Conservation (phyloP, 2,797 vertebrate genomes). For the Ctenopoma kingsleyae region DNA sequence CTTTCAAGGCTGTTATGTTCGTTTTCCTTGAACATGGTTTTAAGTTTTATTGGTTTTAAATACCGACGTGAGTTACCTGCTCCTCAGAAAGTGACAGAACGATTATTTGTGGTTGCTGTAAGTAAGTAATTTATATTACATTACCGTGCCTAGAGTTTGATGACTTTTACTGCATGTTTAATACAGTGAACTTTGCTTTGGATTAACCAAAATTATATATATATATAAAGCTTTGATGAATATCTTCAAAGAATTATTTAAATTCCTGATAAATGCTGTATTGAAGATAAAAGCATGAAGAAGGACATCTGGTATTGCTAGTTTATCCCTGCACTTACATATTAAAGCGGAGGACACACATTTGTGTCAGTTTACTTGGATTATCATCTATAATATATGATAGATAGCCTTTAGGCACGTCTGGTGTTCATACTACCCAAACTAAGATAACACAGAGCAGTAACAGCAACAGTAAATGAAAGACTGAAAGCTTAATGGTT, state of each 20-base stretch:
- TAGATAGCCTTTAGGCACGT: constrained; percentile 19
- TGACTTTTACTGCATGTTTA: background rate
- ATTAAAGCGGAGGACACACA: constrained; percentile 25
- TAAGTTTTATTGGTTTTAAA: background rate
- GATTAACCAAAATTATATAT: background rate
- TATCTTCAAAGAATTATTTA: constrained; percentile 17
- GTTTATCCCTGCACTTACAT: constrained; percentile 17
- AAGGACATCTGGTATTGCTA: background rate
- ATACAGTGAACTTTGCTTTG: constrained; percentile 3
- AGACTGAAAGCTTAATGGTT: background rate
- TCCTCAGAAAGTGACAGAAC: background rate
- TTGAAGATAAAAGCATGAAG: constrained; percentile 18
- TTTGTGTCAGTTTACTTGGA: constrained; percentile 20
- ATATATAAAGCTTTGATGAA: constrained; percentile 15
- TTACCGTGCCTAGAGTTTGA: background rate
- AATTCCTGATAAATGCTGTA: background rate
- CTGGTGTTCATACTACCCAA: constrained; percentile 26
- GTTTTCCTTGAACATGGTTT: background rate
- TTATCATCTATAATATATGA: constrained; percentile 43
- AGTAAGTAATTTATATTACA: background rate
- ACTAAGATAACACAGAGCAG: constrained; percentile 20
- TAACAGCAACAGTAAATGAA: background rate
- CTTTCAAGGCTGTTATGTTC: no score
- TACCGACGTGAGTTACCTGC: constrained; percentile 11
- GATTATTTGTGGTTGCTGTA: background rate